Percentiles rank a stretch among this genome's conserved stretches.
These are phyloP conservation scores for Pogonognathellus flavescens DNA, from an alignment of 1,140 invertebrate species.

Conservation along the genomic window DNA sequence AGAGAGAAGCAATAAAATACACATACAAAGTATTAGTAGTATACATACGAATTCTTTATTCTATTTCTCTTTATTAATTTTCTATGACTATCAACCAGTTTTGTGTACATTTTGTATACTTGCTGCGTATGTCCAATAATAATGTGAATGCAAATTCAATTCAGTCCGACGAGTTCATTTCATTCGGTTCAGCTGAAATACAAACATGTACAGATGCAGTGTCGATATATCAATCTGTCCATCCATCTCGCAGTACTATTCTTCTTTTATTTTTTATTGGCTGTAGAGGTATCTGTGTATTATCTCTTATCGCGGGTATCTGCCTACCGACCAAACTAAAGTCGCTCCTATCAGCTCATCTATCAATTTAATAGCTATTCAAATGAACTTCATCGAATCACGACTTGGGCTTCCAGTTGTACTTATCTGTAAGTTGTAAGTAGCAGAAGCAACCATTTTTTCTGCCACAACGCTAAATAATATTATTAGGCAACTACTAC, in stretches of 20 bases:
- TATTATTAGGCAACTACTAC: too few relatives aligned
- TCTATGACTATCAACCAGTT: too few relatives aligned
- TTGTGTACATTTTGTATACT: too few relatives aligned
- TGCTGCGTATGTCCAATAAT: too few relatives aligned
- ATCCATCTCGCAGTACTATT: conserved; percentile 26
- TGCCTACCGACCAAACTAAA: conserved; percentile 17
- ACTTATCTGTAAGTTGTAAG: neutral
- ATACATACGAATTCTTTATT: too few relatives aligned
- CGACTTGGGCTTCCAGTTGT: conserved; percentile 32
- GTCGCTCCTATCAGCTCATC: conserved; percentile 38
- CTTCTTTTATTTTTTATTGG: conserved; percentile 38
- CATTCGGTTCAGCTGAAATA: neutral
- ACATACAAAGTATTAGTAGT: too few relatives aligned
- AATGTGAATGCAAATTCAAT: too few relatives aligned
- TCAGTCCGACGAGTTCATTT: neutral
- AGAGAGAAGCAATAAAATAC: too few relatives aligned
- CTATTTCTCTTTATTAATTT: too few relatives aligned
- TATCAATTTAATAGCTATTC: conserved; percentile 54
- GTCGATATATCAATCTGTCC: conserved; percentile 11
- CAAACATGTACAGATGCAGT: neutral
- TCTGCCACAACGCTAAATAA: neutral
- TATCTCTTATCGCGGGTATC: conserved; percentile 41
- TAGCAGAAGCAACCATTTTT: neutral
- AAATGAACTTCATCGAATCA: conserved; percentile 56
- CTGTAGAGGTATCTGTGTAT: conserved; percentile 2